phyloP scores from a whole-genome alignment of 2,888 invertebrate species.

The Hydroisotoma schaefferi region DNA sequence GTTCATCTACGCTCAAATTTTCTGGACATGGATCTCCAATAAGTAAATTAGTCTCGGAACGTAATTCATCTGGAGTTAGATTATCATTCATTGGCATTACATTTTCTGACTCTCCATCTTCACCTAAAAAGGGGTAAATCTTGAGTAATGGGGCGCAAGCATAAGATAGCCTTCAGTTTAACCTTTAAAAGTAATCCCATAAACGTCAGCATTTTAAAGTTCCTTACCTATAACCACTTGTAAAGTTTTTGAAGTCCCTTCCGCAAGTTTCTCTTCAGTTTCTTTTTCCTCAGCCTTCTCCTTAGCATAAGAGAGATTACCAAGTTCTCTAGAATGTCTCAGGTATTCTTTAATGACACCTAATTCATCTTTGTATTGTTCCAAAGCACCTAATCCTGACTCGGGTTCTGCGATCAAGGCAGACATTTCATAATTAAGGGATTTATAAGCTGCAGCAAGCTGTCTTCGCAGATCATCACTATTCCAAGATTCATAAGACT shows the following conservation, averaged over 20 bases:
- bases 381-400: background rate
- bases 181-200: too few species aligned
- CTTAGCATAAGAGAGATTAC: background rate
- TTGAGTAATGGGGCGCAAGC: too few species aligned
- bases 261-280: background rate
- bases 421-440: slow-evolving; percentile 17
- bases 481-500: background rate
- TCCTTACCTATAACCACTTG: too few species aligned
- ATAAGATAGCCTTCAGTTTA: too few species aligned
- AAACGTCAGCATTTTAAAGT: too few species aligned
- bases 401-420: slow-evolving; percentile 8
- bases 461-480: background rate
- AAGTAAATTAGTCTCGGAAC: too few species aligned
- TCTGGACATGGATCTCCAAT: slow-evolving; percentile 11
- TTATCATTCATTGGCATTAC: too few species aligned
- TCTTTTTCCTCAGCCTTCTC: slow-evolving; percentile 7
- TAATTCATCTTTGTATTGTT: background rate
- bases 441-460: slow-evolving; percentile 1
- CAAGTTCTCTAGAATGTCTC: background rate
- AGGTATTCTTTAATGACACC: background rate
- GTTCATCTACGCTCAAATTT: background rate
- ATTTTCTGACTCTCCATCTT: too few species aligned
- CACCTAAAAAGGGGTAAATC: too few species aligned
- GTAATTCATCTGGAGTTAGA: too few species aligned
- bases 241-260: too few species aligned